A percentile compares a stretch with the other conserved stretches of the same genome.
Evolutionary conservation across 2,888 invertebrate genomes (phyloP).

Genomic region (Drosophila maculinotata): DNA sequence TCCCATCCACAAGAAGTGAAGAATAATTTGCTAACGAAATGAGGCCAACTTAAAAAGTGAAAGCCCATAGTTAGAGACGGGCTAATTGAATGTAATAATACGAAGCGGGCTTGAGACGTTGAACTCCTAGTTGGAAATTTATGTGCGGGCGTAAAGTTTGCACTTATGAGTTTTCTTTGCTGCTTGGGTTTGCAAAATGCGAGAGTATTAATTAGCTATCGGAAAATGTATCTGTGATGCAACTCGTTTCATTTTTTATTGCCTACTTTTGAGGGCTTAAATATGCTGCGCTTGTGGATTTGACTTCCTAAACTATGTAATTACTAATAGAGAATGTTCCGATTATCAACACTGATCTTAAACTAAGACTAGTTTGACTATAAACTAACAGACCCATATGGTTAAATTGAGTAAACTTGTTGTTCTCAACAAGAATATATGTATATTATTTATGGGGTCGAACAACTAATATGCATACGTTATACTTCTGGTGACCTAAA

Average conservation of each 20-base stretch:
- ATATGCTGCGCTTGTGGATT: too few species aligned
- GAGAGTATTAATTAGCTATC: conserved; percentile 7
- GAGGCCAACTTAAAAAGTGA: conserved; percentile 46
- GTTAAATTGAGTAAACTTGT: too few species aligned
- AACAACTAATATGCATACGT: too few species aligned
- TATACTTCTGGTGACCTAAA: too few species aligned
- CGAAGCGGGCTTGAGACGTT: conserved; percentile 1
- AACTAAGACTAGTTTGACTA: too few species aligned
- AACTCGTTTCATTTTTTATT: background rate
- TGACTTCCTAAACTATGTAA: too few species aligned
- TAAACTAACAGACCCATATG: too few species aligned
- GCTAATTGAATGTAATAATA: conserved; percentile 62
- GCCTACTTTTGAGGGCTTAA: too few species aligned
- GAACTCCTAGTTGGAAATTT: conserved; percentile 7
- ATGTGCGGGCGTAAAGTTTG: conserved; percentile 20
- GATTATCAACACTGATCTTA: too few species aligned
- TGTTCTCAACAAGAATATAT: too few species aligned
- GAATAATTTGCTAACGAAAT: conserved; percentile 26
- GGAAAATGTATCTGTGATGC: background rate
- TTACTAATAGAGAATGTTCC: too few species aligned
- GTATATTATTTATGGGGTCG: too few species aligned
- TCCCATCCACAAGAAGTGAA: conserved; percentile 24
- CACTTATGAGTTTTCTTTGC: conserved; percentile 54
- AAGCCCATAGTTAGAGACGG: conserved; percentile 16
- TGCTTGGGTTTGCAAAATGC: conserved; percentile 50